Base-by-base conservation (phyloP, 2,797 vertebrate species). In the Setipinna tenuifilis region DNA sequence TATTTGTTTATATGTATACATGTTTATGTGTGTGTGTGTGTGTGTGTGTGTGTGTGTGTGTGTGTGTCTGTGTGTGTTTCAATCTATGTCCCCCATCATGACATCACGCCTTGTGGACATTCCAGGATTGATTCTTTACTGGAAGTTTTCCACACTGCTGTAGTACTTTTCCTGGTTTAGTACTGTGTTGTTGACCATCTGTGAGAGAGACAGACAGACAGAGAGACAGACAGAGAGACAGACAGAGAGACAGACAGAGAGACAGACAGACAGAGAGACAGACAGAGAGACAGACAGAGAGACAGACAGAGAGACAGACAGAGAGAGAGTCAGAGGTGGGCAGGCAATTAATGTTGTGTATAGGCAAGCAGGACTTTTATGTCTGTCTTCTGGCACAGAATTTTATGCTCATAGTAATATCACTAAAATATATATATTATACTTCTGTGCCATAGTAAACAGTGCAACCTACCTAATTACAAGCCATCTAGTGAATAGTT, bases 181-280 rank as follows among this genome's bases (percentile, higher is more conserved):
- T 41, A 2, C 35, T 41, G 35, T 41, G 35, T 5, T 41, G 35
- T 5, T 41, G 35, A 41, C 2, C 2, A 2, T 41, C 2, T 41
- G 35, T 41, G 35, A 80, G 58, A 82, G 44, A 41, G 82, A 65
- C 71, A 86, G 44, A 65, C 71, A n/a, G 82, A 83, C 80, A 85
- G 35, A 85, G 25, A 75, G 59, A 84, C 68, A 82, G 48, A 75
- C 81, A 83, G 85, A 85, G n/a, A 31, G n/a, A 85, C 82, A 82
- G 81, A 84, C 83, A 58, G 21, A 25, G n/a, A 28, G 16, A 78
- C 71, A 78, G 16, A 12, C 75, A 21, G 35, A 58, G 12, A 17
- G 16, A 54, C 14, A 58, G 14, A 58, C 57, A 58, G 1, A 6
- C 10, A 62, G 61, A 10, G n/a, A 62, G 7, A 5, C n/a, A n/a